Evolutionary conservation across 1,140 invertebrate species (phyloP), one percentile per base, ranked within the genome.

Genomic region (Formica selysi): DNA sequence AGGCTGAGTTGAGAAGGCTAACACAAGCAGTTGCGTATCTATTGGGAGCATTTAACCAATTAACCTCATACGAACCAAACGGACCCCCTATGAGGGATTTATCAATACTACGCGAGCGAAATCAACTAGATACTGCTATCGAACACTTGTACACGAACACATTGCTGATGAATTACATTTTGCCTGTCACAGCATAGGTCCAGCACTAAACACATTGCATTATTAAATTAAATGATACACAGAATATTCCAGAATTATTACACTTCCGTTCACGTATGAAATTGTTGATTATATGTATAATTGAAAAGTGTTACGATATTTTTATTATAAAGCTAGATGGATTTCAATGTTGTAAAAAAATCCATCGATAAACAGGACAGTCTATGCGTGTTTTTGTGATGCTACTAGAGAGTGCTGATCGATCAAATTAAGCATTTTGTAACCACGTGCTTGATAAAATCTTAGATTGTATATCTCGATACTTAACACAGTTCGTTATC

Each of bases 71-170:
- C 13, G 19, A 57, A 76, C 29, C 41, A 54, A 1, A n/a, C 19
- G 7, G 86, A 76, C 81, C 86, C 62, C 85, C 71, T 74, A 74
- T 65, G 41, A 65, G 41, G 41, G 32, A 32, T 64, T 78, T 65
- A 65, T 65, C 76, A 26, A 78, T 65, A 65, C 3, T 11, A 32
- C 41, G 44, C 11, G 26, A 76, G 59, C 41, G 19, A 22, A 22
- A 65, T 48, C 59, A 65, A 78, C 7, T 36, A 65, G 11, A 78
- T 26, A 26, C 10, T 3, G 26, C 44, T 41, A 26, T 36, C 19
- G 59, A 44, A 3, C 8, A n/a, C 19, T 64, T 41, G 16, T n/a
- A 10, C 19, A 16, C 5, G 13, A 74, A 36, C 7, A 41, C 4
- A 6, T n/a, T 19, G 6, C 8, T 61, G 10, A 38, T 19, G 51